Conservation (phyloP, 2,797 vertebrate genomes). For the Odontamblyopus lacepedii region DNA sequence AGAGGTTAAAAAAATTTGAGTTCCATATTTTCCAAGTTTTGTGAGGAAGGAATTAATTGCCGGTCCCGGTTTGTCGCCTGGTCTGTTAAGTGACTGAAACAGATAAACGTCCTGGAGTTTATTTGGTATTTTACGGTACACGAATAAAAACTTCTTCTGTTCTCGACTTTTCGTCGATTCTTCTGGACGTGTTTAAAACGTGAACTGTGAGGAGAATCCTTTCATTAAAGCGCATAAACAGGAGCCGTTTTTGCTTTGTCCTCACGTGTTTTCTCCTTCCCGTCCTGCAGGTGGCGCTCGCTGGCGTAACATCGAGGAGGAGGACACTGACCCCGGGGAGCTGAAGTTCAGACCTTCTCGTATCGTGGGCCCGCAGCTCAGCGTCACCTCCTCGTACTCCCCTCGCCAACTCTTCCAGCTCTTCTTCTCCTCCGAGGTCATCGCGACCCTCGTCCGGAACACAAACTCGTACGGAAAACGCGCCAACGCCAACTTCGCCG, state of each 20-base stretch:
- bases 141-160: too few relatives aligned
- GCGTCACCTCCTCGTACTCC: slow-evolving; percentile 49
- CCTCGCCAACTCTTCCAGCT: slow-evolving; percentile 64
- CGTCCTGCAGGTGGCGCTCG: slow-evolving; percentile 15
- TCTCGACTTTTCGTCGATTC: too few relatives aligned
- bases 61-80: too few relatives aligned
- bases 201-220: not conserved
- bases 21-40: too few relatives aligned
- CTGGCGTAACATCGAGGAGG: slow-evolving; percentile 46
- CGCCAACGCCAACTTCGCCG: slow-evolving; percentile 38
- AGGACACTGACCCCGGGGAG: slow-evolving; percentile 46
- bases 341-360: slow-evolving; percentile 54
- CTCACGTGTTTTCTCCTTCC: too few relatives aligned
- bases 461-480: slow-evolving; percentile 51
- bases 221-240: not conserved
- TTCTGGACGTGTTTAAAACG: not conserved
- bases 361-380: slow-evolving; percentile 53
- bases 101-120: too few relatives aligned
- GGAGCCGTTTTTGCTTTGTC: too few relatives aligned
- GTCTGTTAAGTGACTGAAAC: too few relatives aligned
- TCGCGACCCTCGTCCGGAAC: slow-evolving; percentile 55
- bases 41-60: too few relatives aligned
- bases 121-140: too few relatives aligned
- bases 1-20: too few relatives aligned
- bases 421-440: slow-evolving; percentile 55